Evolutionary conservation across 1,140 invertebrate species (phyloP).

Genomic region (Muscidifurax raptorellus): DNA sequence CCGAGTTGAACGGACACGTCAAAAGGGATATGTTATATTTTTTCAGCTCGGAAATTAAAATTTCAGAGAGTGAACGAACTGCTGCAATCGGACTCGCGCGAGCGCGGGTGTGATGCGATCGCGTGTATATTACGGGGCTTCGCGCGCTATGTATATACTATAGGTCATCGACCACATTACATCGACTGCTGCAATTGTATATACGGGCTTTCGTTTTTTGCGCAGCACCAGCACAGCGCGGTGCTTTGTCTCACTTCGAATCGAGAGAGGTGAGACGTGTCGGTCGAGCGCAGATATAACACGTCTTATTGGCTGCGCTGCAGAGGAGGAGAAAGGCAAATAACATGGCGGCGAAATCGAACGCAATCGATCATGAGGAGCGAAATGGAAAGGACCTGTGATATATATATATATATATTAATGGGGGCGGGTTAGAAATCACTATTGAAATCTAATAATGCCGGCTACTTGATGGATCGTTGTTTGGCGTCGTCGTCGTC

Average conservation of each 20-base stretch:
- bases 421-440: conserved; percentile 12
- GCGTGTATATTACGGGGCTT: background rate
- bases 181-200: background rate
- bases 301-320: background rate
- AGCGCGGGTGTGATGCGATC: background rate
- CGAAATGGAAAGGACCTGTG: background rate
- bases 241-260: background rate
- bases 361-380: conserved; percentile 22
- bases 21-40: background rate
- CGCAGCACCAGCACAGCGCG: no score
- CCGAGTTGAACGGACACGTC: background rate
- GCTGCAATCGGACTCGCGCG: background rate
- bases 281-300: background rate
- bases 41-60: background rate
- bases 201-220: background rate
- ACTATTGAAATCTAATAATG: conserved; percentile 43
- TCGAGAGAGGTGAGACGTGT: background rate
- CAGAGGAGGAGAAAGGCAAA: background rate
- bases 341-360: background rate
- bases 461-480: conserved; percentile 30
- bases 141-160: no score
- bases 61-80: background rate
- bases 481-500: conserved; percentile 56
- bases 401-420: conserved; percentile 28
- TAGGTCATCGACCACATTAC: background rate